phyloP scores from a whole-genome alignment of 2,888 invertebrate genomes.

The Pachycephus smyrnensis region DNA sequence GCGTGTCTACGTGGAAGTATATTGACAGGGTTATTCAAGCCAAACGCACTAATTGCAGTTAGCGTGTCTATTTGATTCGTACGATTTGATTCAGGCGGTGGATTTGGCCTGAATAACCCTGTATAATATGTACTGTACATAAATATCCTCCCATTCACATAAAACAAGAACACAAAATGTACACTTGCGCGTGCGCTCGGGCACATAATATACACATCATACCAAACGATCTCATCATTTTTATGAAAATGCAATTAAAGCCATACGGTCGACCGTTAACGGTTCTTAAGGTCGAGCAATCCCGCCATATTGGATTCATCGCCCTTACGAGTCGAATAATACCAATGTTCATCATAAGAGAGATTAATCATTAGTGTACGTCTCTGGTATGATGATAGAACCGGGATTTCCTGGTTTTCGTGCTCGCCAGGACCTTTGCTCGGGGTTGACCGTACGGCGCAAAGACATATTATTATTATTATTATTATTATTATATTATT shows the following conservation, averaged over 20 bases:
- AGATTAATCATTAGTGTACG: neutral
- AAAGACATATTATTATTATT: constrained; percentile 52
- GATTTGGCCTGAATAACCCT: neutral
- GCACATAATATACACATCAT: constrained; percentile 48
- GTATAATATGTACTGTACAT: neutral
- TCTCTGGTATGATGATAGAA: neutral
- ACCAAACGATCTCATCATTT: constrained; percentile 64
- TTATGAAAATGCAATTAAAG: constrained; percentile 56
- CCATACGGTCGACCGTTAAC: constrained; percentile 39
- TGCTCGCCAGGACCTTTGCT: constrained; percentile 37
- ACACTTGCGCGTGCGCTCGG: constrained; percentile 46
- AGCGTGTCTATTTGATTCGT: neutral
- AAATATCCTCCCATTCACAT: neutral
- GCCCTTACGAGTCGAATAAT: neutral
- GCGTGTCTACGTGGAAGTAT: neutral
- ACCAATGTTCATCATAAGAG: neutral
- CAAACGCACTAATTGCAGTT: neutral
- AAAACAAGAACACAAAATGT: neutral
- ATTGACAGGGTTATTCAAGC: neutral
- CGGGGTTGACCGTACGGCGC: constrained; percentile 49
- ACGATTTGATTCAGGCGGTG: neutral
- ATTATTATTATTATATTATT: constrained; percentile 1
- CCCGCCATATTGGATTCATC: neutral
- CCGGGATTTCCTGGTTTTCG: neutral
- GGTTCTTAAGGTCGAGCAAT: constrained; percentile 25